A percentile compares a stretch with the other conserved stretches of the same genome.
These are phyloP conservation scores for Diceros bicornis DNA, from an alignment of 2,797 vertebrate species.

Conservation along the genomic window DNA sequence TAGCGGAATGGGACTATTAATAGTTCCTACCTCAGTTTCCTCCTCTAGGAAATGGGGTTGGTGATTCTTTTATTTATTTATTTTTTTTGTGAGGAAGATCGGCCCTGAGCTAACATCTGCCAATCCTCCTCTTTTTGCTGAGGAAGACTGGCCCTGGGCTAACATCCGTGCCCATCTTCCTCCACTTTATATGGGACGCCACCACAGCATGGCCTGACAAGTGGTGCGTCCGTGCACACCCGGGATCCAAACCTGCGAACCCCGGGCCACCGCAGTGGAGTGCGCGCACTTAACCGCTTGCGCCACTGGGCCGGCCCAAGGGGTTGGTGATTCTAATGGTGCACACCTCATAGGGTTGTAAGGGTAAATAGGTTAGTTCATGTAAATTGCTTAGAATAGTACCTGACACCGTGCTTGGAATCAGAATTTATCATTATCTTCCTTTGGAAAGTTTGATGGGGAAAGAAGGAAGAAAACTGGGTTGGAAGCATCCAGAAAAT, in stretches of 20 bases:
- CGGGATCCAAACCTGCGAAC: too few species aligned
- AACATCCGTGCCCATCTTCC: too few species aligned
- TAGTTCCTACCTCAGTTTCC: slow-evolving; percentile 13
- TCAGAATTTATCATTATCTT: not conserved
- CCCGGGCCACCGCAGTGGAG: too few species aligned
- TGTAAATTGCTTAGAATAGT: not conserved
- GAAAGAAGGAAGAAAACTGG: not conserved
- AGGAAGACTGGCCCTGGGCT: too few species aligned
- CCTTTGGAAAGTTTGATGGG: not conserved
- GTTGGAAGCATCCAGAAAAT: not conserved
- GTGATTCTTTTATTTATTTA: not conserved
- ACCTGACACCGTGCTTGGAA: too few species aligned
- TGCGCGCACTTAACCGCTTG: too few species aligned
- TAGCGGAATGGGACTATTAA: not conserved
- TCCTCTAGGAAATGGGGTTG: slow-evolving; percentile 22
- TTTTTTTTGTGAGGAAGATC: too few species aligned
- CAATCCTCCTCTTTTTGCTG: too few species aligned
- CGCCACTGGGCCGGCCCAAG: not conserved
- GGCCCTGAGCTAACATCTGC: too few species aligned
- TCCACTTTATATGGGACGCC: too few species aligned
- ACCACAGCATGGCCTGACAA: too few species aligned
- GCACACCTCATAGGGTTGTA: not conserved
- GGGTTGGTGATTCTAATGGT: not conserved
- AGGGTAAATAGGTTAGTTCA: not conserved
- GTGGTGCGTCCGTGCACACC: too few species aligned